Conservation (phyloP, 1,140 invertebrate genomes). For the Hirudo medicinalis region DNA sequence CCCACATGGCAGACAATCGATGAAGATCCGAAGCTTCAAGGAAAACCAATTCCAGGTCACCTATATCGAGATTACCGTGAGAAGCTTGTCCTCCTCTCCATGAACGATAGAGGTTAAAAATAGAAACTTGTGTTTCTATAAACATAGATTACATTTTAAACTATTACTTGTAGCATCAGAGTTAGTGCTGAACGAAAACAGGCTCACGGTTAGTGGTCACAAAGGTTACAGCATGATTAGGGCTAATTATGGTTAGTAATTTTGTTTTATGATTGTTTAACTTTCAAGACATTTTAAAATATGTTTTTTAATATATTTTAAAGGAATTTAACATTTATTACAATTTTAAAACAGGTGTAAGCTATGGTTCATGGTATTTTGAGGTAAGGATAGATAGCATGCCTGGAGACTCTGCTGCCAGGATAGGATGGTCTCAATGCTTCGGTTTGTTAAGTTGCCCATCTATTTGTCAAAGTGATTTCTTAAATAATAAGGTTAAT, state of each 20-base stretch:
- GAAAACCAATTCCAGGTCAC: slow-evolving; percentile 93
- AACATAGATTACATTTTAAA: no score
- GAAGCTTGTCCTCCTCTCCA: slow-evolving; percentile 70
- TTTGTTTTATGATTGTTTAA: neutral
- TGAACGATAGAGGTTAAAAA: slow-evolving; percentile 65
- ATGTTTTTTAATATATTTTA: neutral
- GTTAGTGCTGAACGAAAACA: slow-evolving; percentile 78
- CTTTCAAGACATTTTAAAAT: neutral
- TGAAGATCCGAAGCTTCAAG: slow-evolving; percentile 80
- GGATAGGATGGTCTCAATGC: slow-evolving; percentile 80
- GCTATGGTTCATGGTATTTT: slow-evolving; percentile 80
- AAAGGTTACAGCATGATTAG: slow-evolving; percentile 94
- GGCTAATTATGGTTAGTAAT: slow-evolving; percentile 69
- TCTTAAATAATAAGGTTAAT: neutral
- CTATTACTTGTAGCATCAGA: slow-evolving; percentile 56
- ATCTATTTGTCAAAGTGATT: neutral
- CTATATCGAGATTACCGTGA: slow-evolving; percentile 79
- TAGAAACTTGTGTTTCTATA: no score
- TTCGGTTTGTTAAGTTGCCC: slow-evolving; percentile 36
- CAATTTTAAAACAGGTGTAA: slow-evolving; percentile 53
- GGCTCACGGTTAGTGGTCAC: slow-evolving; percentile 81
- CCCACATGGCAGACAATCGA: slow-evolving; percentile 84
- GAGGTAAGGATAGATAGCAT: slow-evolving; percentile 83
- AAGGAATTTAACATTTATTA: neutral
- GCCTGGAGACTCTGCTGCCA: slow-evolving; percentile 76